Conservation (phyloP, 2,888 invertebrate genomes). For the Vannuccia rotundouncinata region DNA sequence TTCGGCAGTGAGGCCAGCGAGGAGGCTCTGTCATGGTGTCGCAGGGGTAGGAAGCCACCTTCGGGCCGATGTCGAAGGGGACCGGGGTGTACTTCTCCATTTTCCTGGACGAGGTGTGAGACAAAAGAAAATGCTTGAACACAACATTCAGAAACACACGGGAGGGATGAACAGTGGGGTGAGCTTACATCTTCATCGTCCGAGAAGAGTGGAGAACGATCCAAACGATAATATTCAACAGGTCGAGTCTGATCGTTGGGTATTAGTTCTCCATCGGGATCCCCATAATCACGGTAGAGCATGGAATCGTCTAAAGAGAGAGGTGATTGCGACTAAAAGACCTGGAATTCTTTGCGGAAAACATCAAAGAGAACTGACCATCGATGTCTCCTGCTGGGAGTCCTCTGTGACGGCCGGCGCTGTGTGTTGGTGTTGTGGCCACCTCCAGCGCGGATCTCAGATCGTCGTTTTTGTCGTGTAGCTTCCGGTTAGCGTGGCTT, state of each 20-base stretch:
- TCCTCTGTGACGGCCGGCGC: too few relatives aligned
- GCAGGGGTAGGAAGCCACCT: neutral
- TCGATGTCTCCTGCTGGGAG: too few relatives aligned
- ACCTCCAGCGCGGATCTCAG: constrained; percentile 58
- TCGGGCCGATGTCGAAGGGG: too few relatives aligned
- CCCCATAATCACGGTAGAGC: too few relatives aligned
- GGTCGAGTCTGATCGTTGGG: neutral
- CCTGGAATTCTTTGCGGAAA: too few relatives aligned
- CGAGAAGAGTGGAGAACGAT: neutral
- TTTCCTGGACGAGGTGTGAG: too few relatives aligned
- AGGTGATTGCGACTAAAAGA: neutral
- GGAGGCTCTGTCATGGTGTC: neutral
- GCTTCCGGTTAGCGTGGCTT: constrained; percentile 61
- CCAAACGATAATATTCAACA: neutral
- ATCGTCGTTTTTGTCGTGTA: constrained; percentile 62
- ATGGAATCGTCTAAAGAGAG: neutral
- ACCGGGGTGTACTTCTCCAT: too few relatives aligned
- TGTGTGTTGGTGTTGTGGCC: neutral
- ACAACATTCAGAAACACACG: too few relatives aligned
- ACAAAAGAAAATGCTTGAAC: too few relatives aligned
- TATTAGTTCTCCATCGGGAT: neutral
- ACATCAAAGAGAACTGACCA: too few relatives aligned
- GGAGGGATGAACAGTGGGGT: too few relatives aligned
- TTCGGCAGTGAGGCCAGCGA: neutral
- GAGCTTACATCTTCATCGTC: neutral